Evolutionary conservation across 2,113 vertebrate species (phyloP).

Genomic region (Aramus guarauna): DNA sequence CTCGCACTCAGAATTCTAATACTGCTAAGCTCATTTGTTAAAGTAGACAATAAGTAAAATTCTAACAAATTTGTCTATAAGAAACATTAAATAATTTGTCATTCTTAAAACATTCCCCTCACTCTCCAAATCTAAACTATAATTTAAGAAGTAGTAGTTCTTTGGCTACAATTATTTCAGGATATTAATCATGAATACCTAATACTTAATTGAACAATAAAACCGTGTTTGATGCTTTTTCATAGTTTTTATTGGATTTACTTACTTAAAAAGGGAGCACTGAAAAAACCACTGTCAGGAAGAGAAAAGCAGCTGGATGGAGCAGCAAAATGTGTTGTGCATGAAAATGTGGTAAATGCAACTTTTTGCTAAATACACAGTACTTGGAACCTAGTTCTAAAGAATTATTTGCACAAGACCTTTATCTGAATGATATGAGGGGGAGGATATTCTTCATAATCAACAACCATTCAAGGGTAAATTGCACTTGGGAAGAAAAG

Average conservation of each 20-base stretch:
- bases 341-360: neutral
- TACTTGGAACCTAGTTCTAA: constrained; percentile 2
- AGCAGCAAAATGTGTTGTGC: constrained; percentile 3
- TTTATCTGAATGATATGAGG: constrained; percentile 10
- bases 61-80: neutral
- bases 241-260: neutral
- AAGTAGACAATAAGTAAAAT: neutral
- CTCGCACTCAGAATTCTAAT: neutral
- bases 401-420: constrained; percentile 34
- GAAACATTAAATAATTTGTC: neutral
- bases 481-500: constrained; percentile 42
- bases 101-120: neutral
- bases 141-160: neutral
- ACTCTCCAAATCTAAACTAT: neutral
- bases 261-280: neutral
- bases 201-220: neutral
- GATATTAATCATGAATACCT: neutral
- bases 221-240: neutral
- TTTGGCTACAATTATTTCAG: neutral
- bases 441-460: constrained; percentile 46
- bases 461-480: constrained; percentile 64
- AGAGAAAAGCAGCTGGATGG: neutral
- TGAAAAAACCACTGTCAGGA: neutral
- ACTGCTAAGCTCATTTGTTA: neutral
- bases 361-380: constrained; percentile 26